Evolutionary conservation across 1,140 invertebrate genomes (phyloP).

Genomic region (Drosophila kanapiae): DNA sequence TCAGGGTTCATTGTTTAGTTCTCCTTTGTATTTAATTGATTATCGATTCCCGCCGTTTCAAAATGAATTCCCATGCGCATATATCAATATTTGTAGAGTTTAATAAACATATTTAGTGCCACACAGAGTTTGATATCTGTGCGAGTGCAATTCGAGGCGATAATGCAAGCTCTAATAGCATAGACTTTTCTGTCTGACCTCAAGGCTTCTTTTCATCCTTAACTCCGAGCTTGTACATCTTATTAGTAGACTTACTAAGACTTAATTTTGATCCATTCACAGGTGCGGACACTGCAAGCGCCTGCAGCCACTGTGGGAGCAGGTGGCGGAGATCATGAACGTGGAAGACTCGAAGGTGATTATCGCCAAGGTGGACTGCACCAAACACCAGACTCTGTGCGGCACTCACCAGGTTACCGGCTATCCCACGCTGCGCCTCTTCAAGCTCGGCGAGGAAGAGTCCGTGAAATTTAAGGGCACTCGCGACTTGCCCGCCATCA

Average conservation of each 20-base stretch:
- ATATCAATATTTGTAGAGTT: no score
- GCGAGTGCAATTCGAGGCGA: not conserved
- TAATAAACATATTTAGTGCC: not conserved
- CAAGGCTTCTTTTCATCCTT: not conserved
- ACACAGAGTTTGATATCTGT: not conserved
- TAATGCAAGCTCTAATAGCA: not conserved
- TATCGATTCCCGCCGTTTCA: conserved; percentile 11
- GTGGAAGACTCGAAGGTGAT: conserved; percentile 87
- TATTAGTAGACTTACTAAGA: not conserved
- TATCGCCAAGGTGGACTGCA: conserved; percentile 93
- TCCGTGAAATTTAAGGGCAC: conserved; percentile 89
- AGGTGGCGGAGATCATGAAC: conserved; percentile 90
- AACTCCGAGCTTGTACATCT: not conserved
- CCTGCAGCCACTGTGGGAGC: conserved; percentile 90
- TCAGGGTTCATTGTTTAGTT: conserved; percentile 35
- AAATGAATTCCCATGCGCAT: not conserved
- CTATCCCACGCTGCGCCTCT: conserved; percentile 90
- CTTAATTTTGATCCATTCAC: not conserved
- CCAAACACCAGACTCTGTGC: conserved; percentile 89
- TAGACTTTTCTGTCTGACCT: not conserved
- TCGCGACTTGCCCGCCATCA: conserved; percentile 90
- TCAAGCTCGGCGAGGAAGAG: conserved; percentile 88
- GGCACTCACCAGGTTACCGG: conserved; percentile 91
- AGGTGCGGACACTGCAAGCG: conserved; percentile 91
- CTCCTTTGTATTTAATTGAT: conserved; percentile 25